Base-by-base conservation (phyloP, 2,113 vertebrate genomes). In the Tyrannus savana region DNA sequence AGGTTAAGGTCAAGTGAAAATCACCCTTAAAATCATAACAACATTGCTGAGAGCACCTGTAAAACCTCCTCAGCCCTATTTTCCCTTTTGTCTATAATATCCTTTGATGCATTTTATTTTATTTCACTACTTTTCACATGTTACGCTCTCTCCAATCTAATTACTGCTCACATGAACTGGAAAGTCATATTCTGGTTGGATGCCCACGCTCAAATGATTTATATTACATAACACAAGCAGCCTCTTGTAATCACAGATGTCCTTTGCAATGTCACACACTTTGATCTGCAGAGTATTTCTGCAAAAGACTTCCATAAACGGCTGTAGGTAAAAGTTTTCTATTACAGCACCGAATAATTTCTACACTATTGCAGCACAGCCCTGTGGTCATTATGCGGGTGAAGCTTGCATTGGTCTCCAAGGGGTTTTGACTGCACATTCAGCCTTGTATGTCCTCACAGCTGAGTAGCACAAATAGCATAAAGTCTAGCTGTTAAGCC, bases 171-270 rank as follows among this genome's bases (percentile, higher is more conserved):
- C 22, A 62, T 63, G 91, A 89, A 85, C 69, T 87, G 56, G 77
- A 87, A 94, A 94, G 66, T 39, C 93, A 66, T 93, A 80, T 91
- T 93, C 84, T 94, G 76, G 64, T 94, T 81, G 71, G 52, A 91
- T 96, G 74, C 66, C 39, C 79, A 10, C 42, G 56, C 73, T 96
- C 63, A 89, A 74, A 66, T 87, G 69, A 76, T 71, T 82, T 84
- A 77, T 90, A 75, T 95, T 72, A 72, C 31, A 28, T 81, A 80
- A 93, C 30, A 87, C 41, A 85, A 81, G 18, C 59, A 92, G 52
- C 18, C n/a, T 91, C 88, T 82, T 4, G 4, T 90, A 88, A 79
- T 87, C 84, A 81, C 27, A 60, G 33, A 72, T 55, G 93, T 93
- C 84, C 89, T 97, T 90, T 89, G 72, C 95, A 95, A 92, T 95